Conservation (phyloP, 2,888 invertebrate genomes). For the Mongoloraphidia duomilia region DNA sequence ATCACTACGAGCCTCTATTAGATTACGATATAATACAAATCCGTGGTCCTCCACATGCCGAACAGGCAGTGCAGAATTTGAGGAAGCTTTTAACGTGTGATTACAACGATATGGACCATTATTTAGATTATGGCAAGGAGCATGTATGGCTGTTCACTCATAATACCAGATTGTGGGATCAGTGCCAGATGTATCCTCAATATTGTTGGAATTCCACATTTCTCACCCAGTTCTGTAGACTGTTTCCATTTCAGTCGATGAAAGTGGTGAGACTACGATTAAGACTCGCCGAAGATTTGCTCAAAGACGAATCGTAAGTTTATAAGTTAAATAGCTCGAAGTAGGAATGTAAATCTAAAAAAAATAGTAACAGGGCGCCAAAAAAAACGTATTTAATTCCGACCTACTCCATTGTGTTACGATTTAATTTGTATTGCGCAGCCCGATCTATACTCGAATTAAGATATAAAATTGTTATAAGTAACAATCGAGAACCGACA, state of each 20-base stretch:
- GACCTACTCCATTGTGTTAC: too few species aligned
- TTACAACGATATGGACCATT: conserved; percentile 57
- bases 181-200: conserved; percentile 51
- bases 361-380: too few species aligned
- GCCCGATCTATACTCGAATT: background rate
- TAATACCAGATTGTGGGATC: conserved; percentile 70
- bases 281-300: conserved; percentile 51
- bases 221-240: conserved; percentile 60
- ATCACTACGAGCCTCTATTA: conserved; percentile 79
- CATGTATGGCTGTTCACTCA: conserved; percentile 74
- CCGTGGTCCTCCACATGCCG: conserved; percentile 55
- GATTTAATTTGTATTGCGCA: conserved; percentile 3
- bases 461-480: background rate
- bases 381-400: too few species aligned
- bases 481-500: background rate
- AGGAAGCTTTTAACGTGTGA: conserved; percentile 63
- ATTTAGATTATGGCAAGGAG: conserved; percentile 60
- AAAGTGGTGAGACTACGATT: conserved; percentile 70
- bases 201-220: conserved; percentile 57
- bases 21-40: conserved; percentile 73
- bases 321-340: conserved; percentile 7
- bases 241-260: conserved; percentile 82
- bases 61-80: conserved; percentile 49
- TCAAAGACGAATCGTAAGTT: conserved; percentile 56
- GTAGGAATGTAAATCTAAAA: too few species aligned